Base-by-base conservation (phyloP, 2,888 invertebrate genomes). In the Carcina quercana region DNA sequence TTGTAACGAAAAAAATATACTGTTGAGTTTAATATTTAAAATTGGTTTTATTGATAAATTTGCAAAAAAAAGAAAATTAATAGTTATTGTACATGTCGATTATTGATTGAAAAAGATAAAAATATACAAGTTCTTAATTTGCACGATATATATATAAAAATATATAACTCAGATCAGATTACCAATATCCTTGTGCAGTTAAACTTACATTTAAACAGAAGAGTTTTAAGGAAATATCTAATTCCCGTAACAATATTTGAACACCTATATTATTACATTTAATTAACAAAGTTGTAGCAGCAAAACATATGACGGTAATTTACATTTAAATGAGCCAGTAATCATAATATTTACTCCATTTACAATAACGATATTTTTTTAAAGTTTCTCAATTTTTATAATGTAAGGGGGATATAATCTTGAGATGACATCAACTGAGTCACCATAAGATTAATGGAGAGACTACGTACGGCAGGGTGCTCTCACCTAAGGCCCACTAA, bases 111-210 rank as follows among this genome's bases (percentile, higher is more conserved):
- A 71, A 37, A 75, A 78, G 75, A 74, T 74, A 79, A 70, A 74
- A 82, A 79, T 80, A 82, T 82, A 80, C 79, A 80, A 69, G 70
- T 74, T 71, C 64, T 69, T 67, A 72, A 64, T 79, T 80, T 73
- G 66, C 78, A 79, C 69, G 65, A 72, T 76, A 79, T 78, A 67
- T 73, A 82, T 76, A 83, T 24, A 80, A 30, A 78, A 80, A 82
- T 80, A 82, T 79, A 80, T 64, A 83, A 83, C 80, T 79, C 79
- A 78, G 82, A 82, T 82, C 78, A 70, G 76, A 75, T 71, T 73
- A 79, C 80, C 82, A 83, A 82, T 82, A 82, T 83, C 83, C 83
- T 83, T 83, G 83, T 82, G 83, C 83, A 79, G 65, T 73, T 63
- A 67, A 24, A 63, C 72, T 76, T 80, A 78, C 49, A 63, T 65